Conservation (phyloP, 2,113 vertebrate species). For the Salvelinus fontinalis region DNA sequence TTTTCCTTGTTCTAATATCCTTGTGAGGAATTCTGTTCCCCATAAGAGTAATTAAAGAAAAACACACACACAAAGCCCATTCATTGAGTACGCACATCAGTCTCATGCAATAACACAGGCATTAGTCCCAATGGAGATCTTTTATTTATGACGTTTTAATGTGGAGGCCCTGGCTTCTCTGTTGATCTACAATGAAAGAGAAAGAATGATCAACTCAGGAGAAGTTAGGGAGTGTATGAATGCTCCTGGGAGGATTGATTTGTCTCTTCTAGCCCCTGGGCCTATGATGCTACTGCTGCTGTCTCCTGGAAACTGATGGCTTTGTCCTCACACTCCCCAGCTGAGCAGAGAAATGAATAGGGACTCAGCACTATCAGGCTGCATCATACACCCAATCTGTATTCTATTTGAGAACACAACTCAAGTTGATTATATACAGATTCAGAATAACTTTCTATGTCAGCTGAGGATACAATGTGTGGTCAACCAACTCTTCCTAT, state of each 20-base stretch:
- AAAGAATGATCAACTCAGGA: neutral
- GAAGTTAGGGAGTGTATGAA: constrained; percentile 6
- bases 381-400: neutral
- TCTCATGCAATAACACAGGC: neutral
- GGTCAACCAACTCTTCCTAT: neutral
- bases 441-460: neutral
- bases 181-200: constrained; percentile 16
- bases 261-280: neutral
- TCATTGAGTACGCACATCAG: neutral
- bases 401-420: neutral
- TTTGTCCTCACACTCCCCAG: neutral
- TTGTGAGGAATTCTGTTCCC: too few relatives aligned
- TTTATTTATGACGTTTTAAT: constrained; percentile 4
- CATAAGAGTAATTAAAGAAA: neutral
- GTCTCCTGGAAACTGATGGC: neutral
- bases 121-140: neutral
- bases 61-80: neutral
- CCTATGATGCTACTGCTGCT: neutral
- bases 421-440: neutral
- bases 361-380: neutral
- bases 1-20: too few relatives aligned
- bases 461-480: neutral
- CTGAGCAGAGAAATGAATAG: neutral
- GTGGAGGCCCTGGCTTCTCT: neutral
- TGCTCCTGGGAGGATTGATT: neutral